Conservation (phyloP, 1,140 invertebrate genomes). For the Ips typographus region DNA sequence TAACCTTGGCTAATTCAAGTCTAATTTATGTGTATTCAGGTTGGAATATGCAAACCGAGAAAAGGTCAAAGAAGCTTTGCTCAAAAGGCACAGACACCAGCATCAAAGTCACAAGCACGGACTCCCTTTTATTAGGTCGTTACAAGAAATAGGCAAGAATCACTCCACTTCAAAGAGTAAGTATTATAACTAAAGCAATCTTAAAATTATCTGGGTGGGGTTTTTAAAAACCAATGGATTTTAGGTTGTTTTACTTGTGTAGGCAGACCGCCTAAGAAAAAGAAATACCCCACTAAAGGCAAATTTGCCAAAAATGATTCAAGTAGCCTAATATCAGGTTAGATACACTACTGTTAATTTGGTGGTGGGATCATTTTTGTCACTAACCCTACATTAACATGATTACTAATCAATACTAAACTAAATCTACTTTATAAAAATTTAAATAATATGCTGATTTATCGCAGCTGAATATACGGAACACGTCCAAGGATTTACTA, state of each 20-base stretch:
- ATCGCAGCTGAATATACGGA: slow-evolving; percentile 52
- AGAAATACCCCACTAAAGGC: not conserved
- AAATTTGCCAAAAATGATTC: slow-evolving; percentile 13
- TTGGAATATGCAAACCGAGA: slow-evolving; percentile 76
- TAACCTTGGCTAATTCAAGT: slow-evolving; percentile 1
- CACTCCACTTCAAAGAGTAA: slow-evolving; percentile 95
- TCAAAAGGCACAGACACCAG: slow-evolving; percentile 92
- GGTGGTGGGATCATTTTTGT: slow-evolving; percentile 9
- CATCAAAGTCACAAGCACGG: slow-evolving; percentile 85
- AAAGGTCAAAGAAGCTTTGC: slow-evolving; percentile 81
- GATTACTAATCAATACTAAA: too few relatives aligned
- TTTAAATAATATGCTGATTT: not conserved
- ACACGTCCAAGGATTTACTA: slow-evolving; percentile 60
- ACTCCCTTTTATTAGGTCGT: slow-evolving; percentile 90
- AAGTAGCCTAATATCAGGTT: slow-evolving; percentile 17
- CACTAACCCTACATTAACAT: not conserved
- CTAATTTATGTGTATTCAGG: slow-evolving; percentile 7
- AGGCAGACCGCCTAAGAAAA: slow-evolving; percentile 22
- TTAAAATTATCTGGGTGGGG: not conserved
- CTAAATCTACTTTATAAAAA: too few relatives aligned
- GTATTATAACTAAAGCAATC: slow-evolving; percentile 50
- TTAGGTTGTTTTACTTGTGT: slow-evolving; percentile 37
- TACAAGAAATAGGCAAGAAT: slow-evolving; percentile 95
- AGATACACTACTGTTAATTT: not conserved
- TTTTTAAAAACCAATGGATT: slow-evolving; percentile 14